Evolutionary conservation across 1,140 invertebrate species (phyloP).

Genomic region (Asobara japonica): DNA sequence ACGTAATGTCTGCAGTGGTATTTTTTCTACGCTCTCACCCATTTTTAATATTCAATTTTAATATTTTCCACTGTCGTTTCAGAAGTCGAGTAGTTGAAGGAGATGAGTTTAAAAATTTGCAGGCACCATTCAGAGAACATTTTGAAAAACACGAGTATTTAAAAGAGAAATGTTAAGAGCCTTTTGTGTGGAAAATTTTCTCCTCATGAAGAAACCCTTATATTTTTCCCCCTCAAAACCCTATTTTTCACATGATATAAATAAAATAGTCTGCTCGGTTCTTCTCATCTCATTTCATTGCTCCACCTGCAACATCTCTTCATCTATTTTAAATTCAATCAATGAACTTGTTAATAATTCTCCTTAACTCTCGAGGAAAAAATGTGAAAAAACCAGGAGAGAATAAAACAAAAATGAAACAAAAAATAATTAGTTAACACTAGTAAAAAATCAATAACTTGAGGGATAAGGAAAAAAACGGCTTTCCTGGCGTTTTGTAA

Average conservation of each 20-base stretch:
- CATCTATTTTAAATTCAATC: neutral
- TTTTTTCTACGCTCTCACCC: conserved; percentile 5
- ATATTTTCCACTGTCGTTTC: neutral
- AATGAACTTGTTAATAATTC: neutral
- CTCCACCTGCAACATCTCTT: neutral
- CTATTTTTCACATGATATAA: too few species aligned
- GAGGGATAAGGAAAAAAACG: neutral
- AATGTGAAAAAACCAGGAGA: neutral
- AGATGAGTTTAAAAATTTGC: neutral
- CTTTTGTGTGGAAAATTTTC: too few species aligned
- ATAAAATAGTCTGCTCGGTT: too few species aligned
- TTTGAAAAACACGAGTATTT: neutral
- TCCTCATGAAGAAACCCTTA: too few species aligned
- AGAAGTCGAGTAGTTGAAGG: neutral
- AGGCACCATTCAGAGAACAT: neutral
- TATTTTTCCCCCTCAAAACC: too few species aligned
- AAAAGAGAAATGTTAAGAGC: too few species aligned
- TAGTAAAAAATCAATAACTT: neutral
- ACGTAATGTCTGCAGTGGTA: neutral
- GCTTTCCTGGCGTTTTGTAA: neutral
- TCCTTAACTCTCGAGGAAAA: neutral
- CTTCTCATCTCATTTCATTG: neutral
- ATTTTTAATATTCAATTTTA: neutral
- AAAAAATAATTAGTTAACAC: neutral
- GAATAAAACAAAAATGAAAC: neutral